A percentile compares a stretch with the other conserved stretches of the same genome.
These are phyloP conservation scores for Parambassis ranga DNA, from an alignment of 2,797 vertebrate species.

Conservation along the genomic window DNA sequence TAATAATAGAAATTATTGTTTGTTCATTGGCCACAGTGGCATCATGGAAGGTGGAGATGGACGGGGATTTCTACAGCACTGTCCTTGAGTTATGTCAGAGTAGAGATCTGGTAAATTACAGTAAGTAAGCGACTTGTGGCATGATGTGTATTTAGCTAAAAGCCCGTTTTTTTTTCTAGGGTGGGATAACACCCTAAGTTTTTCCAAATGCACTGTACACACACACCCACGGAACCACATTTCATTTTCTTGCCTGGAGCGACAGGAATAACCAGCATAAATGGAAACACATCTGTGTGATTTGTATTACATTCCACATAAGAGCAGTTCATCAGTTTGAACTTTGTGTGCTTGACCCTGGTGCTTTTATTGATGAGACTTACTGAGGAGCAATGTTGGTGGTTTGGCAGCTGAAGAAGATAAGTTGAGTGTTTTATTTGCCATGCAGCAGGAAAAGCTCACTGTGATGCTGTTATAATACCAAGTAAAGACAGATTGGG, in stretches of 20 bases:
- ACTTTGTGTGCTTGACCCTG: neutral
- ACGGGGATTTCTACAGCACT: slow-evolving; percentile 15
- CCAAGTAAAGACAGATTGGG: neutral
- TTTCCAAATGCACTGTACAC: slow-evolving; percentile 47
- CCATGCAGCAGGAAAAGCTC: neutral
- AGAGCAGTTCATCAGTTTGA: neutral
- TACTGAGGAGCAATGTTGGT: no score
- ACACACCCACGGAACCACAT: slow-evolving; percentile 26
- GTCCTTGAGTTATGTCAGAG: neutral
- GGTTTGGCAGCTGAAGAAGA: slow-evolving; percentile 19
- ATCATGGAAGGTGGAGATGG: neutral
- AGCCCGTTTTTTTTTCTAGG: slow-evolving; percentile 21
- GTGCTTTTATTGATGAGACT: no score
- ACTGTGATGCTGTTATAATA: neutral
- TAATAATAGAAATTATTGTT: neutral
- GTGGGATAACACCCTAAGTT: slow-evolving; percentile 4
- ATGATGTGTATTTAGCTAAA: slow-evolving; percentile 11
- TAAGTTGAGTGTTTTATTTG: neutral
- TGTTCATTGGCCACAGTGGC: neutral
- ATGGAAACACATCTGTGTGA: neutral
- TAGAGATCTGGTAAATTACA: slow-evolving; percentile 8
- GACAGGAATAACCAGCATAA: neutral
- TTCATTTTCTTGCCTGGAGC: slow-evolving; percentile 1
- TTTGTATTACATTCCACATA: neutral
- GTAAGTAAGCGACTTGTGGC: neutral